Conservation (phyloP, 2,797 vertebrate species). For the Leucoraja ocellata region DNA sequence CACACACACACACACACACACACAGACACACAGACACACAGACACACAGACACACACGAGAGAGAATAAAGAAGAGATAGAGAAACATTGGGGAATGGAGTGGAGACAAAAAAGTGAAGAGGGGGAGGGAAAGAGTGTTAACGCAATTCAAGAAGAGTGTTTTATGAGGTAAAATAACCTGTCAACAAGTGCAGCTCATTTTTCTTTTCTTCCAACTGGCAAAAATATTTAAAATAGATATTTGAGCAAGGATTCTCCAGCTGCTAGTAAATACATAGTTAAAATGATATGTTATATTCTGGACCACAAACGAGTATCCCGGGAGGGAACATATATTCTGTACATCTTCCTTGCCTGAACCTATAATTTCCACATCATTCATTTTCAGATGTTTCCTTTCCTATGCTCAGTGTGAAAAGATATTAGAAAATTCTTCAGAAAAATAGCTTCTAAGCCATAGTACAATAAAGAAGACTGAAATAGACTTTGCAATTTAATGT, state of each 20-base stretch:
- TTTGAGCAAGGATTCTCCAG: not conserved
- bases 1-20: too few relatives aligned
- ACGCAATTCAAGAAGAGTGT: not conserved
- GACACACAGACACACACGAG: too few relatives aligned
- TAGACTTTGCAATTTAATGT: not conserved
- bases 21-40: too few relatives aligned
- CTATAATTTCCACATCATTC: conserved; percentile 5
- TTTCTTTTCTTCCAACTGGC: not conserved
- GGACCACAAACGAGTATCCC: not conserved
- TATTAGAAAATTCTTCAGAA: not conserved
- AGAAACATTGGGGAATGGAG: too few relatives aligned
- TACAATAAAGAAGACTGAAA: not conserved
- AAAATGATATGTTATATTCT: not conserved
- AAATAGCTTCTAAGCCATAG: not conserved
- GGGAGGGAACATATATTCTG: not conserved
- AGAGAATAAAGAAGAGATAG: not conserved
- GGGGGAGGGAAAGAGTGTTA: not conserved
- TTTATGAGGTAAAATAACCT: not conserved
- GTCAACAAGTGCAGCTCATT: not conserved
- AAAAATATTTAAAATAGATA: conserved; percentile 25
- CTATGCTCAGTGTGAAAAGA: not conserved
- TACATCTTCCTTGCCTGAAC: conserved; percentile 24
- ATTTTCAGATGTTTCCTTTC: conserved; percentile 33
- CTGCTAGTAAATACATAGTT: not conserved
- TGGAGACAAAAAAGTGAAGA: too few relatives aligned